These are phyloP conservation scores for Strigamia maritima DNA, from an alignment of 2,888 invertebrate genomes.

Conservation along the genomic window DNA sequence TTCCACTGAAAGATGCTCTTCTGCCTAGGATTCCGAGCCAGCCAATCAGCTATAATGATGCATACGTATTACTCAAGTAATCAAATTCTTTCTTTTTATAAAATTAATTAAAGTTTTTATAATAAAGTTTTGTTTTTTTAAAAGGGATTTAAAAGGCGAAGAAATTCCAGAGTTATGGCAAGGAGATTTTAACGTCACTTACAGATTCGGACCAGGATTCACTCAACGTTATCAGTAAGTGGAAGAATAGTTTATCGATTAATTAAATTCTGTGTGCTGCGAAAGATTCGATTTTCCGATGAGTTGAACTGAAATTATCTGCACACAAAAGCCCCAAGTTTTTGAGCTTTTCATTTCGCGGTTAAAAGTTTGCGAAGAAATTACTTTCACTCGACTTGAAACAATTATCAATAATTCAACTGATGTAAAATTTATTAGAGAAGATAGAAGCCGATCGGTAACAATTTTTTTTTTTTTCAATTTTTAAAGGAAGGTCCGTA, in stretches of 20 bases:
- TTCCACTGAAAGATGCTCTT: conserved; percentile 12
- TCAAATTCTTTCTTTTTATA: neutral
- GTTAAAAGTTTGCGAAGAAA: neutral
- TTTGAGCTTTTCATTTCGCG: neutral
- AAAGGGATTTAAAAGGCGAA: conserved; percentile 8
- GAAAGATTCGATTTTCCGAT: conserved; percentile 11
- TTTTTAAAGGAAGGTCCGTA: conserved; percentile 39
- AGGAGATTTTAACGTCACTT: conserved; percentile 53
- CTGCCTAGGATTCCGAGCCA: conserved; percentile 39
- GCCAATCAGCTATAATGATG: conserved; percentile 40
- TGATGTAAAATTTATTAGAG: conserved; percentile 18
- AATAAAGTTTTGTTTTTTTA: neutral
- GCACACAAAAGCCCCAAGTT: conserved; percentile 3
- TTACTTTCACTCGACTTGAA: neutral
- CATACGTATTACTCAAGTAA: conserved; percentile 36
- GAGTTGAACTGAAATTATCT: neutral
- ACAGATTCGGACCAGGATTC: conserved; percentile 53
- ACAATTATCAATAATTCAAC: neutral
- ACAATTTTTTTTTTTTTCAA: neutral
- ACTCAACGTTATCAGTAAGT: conserved; percentile 37
- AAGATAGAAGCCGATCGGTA: neutral
- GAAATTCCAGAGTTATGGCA: conserved; percentile 51
- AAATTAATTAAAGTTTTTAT: neutral
- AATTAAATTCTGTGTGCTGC: neutral
- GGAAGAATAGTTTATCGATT: neutral